Percentiles rank a stretch among this genome's conserved stretches.
These are phyloP conservation scores for Apotomis capreana DNA, from an alignment of 2,888 invertebrate species.

Conservation along the genomic window DNA sequence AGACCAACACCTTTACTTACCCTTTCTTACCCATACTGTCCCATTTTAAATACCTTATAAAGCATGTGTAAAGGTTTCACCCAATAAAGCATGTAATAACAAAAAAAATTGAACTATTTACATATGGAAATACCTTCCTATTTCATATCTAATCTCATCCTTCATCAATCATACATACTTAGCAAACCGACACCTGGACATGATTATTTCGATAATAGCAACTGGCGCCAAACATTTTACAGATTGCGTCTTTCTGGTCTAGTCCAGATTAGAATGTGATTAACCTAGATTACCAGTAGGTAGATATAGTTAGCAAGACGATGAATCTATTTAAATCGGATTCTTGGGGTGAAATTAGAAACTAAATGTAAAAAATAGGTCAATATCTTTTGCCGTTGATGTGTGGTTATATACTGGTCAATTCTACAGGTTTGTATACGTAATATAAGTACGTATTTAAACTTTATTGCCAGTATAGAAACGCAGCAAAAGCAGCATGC, in stretches of 20 bases:
- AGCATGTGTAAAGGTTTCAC: no score
- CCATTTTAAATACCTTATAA: no score
- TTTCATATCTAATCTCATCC: conserved; percentile 22
- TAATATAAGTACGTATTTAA: no score
- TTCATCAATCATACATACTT: conserved; percentile 24
- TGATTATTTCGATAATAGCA: conserved; percentile 25
- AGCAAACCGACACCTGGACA: conserved; percentile 14
- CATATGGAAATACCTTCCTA: conserved; percentile 4
- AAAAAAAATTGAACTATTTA: conserved; percentile 6
- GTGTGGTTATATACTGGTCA: no score
- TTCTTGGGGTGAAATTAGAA: not conserved
- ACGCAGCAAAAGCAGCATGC: no score
- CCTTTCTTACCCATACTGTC: no score
- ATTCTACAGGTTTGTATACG: no score
- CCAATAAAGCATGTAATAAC: no score
- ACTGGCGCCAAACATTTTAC: conserved; percentile 31
- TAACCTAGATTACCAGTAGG: conserved; percentile 3
- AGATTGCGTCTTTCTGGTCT: conserved; percentile 15
- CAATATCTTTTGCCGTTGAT: not conserved
- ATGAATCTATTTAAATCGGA: not conserved
- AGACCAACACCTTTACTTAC: no score
- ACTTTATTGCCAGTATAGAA: no score
- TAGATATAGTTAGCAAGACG: not conserved
- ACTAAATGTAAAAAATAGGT: not conserved
- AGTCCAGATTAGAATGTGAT: conserved; percentile 15